Conservation (phyloP, 1,140 invertebrate species). For the Prorops nasuta region DNA sequence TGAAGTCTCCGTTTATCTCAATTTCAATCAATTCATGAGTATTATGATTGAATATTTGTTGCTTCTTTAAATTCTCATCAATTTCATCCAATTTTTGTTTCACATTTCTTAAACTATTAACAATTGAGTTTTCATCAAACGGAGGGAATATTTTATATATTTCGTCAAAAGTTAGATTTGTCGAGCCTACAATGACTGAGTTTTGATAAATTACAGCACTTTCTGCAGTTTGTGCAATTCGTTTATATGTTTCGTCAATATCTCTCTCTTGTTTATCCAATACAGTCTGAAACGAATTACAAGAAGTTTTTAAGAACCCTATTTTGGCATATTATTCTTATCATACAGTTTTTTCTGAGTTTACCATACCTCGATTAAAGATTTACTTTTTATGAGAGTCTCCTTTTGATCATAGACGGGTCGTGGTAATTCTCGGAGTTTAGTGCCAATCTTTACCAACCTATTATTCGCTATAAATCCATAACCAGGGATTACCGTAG, state of each 20-base stretch:
- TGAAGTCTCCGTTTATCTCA: slow-evolving; percentile 25
- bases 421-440: slow-evolving; percentile 14
- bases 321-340: no score
- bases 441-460: slow-evolving; percentile 28
- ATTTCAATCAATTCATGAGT: slow-evolving; percentile 6
- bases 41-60: background rate
- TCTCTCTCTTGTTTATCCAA: slow-evolving; percentile 27
- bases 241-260: slow-evolving; percentile 25
- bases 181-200: slow-evolving; percentile 12
- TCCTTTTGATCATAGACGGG: slow-evolving; percentile 19
- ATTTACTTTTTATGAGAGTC: slow-evolving; percentile 24
- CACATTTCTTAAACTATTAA: no score
- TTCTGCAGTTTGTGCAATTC: no score
- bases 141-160: slow-evolving; percentile 10
- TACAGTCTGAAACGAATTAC: slow-evolving; percentile 25
- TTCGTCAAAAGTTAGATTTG: slow-evolving; percentile 14
- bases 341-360: no score
- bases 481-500: slow-evolving; percentile 31
- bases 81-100: slow-evolving; percentile 16
- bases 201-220: no score
- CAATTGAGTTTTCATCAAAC: no score
- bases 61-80: slow-evolving; percentile 12
- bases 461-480: slow-evolving; percentile 32
- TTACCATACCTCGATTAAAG: slow-evolving; percentile 22
- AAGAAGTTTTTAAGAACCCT: no score